Evolutionary conservation across 37 sponge, comb jelly and placozoan species (phyloP), one percentile per base, ranked within the genome.

Genomic region (Ephydatia muelleri): DNA sequence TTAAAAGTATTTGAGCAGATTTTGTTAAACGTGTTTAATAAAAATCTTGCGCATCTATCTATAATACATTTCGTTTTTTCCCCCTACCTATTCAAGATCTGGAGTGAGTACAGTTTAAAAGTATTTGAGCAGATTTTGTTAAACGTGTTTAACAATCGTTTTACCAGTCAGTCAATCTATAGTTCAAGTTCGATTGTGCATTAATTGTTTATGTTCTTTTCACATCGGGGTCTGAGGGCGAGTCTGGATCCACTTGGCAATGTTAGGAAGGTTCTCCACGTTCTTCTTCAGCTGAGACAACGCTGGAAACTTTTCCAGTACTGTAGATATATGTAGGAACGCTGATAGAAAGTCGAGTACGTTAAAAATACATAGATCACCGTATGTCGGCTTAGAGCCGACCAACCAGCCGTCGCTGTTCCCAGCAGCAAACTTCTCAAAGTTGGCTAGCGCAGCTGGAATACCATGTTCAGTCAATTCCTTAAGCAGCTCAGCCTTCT

Each of bases 241-340:
- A 3, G 79, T 74, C 80, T 86, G 70, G 26, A 86, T 21, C 86
- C 86, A 86, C 86, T 86, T 79, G 27, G 80, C 80, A 16, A 86
- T 86, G 36, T 79, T 79, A 0, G 86, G 80, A n/a, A 73, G 80
- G 6, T 67, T 65, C 49, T 80, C 75, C 16, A 85, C 86, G 2
- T 3, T 47, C 0, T 68, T 69, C 32, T 22, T 70, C 11, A 80
- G 9, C 14, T 49, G 49, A 9, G 38, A 47, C 29, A 86, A 30
- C 0, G 71, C 80, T 33, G 86, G 86, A 69, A 47, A 80, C 2
- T 49, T 71, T 3, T 67, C 72, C 23, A 86, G 75, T 22, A 57
- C 65, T 25, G 57, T 35, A 27, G 48, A 11, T 6, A 6, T 9
- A n/a, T 43, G n/a, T n/a, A n/a, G n/a, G n/a, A n/a, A n/a, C n/a